phyloP scores from a whole-genome alignment of 2,888 invertebrate species.

The Chrysotoxum bicinctum region DNA sequence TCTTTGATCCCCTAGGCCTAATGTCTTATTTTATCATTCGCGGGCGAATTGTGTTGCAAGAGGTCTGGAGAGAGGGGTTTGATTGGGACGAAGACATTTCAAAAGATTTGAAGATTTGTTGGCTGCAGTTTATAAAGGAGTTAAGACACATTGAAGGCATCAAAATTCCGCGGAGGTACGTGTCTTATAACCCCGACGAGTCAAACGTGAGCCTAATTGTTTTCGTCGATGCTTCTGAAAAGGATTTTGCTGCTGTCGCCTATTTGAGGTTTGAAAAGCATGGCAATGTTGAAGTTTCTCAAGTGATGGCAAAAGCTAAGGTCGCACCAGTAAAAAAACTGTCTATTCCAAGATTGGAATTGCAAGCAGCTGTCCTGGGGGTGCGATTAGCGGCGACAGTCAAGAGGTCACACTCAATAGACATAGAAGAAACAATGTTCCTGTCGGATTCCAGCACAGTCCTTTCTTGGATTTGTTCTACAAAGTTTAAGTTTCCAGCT shows the following conservation, averaged over 20 bases:
- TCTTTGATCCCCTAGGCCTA: background rate
- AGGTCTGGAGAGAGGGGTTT: conserved; percentile 22
- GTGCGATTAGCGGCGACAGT: background rate
- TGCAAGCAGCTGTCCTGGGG: background rate
- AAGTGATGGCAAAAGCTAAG: background rate
- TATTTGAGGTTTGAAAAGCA: conserved; percentile 5
- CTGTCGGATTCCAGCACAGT: background rate
- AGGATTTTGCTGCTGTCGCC: conserved; percentile 5
- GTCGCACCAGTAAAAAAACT: conserved; percentile 4
- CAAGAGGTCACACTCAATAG: background rate
- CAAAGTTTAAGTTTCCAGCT: conserved; percentile 1
- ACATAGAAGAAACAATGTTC: background rate
- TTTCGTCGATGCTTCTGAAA: conserved; percentile 20
- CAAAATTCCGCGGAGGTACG: background rate
- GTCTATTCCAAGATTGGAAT: background rate
- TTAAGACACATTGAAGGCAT: background rate
- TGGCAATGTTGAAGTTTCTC: background rate
- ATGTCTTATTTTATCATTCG: no score
- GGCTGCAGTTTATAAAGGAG: conserved; percentile 8
- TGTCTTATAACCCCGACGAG: conserved; percentile 14
- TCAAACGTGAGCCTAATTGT: conserved; percentile 4
- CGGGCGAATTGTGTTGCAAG: conserved; percentile 10
- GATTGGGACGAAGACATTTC: conserved; percentile 22
- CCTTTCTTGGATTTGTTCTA: background rate
- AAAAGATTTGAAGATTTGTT: background rate